These are phyloP conservation scores for Jacana jacana DNA, from an alignment of 2,113 vertebrate species.

Conservation along the genomic window DNA sequence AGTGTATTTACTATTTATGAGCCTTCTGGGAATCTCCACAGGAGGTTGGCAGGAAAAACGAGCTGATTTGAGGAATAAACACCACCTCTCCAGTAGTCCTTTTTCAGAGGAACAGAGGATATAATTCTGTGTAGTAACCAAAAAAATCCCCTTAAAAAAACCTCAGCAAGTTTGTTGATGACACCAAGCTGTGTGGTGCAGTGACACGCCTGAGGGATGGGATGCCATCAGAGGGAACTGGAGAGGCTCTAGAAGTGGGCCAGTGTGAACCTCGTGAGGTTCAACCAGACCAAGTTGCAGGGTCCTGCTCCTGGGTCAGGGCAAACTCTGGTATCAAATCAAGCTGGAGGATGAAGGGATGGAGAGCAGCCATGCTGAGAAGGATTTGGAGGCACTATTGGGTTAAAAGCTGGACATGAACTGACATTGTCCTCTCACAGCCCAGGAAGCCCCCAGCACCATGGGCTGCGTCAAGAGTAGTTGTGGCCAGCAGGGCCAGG, in stretches of 20 bases:
- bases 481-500: not conserved
- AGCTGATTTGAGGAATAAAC: not conserved
- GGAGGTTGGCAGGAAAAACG: not conserved
- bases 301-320: not conserved
- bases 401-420: not conserved
- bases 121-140: not conserved
- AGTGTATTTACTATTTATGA: not conserved
- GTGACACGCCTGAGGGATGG: not conserved
- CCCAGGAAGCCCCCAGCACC: not conserved
- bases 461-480: not conserved
- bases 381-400: not conserved
- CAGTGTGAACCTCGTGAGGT: not conserved
- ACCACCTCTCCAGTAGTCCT: not conserved
- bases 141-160: not conserved
- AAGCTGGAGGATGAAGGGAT: not conserved
- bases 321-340: not conserved
- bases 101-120: not conserved
- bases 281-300: not conserved
- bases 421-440: not conserved
- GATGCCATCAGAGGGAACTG: not conserved
- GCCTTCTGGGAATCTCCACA: not conserved
- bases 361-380: not conserved
- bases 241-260: not conserved
- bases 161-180: not conserved
- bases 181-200: not conserved